Conservation (phyloP, 2,797 vertebrate species). For the Pachyuromys duprasi region DNA sequence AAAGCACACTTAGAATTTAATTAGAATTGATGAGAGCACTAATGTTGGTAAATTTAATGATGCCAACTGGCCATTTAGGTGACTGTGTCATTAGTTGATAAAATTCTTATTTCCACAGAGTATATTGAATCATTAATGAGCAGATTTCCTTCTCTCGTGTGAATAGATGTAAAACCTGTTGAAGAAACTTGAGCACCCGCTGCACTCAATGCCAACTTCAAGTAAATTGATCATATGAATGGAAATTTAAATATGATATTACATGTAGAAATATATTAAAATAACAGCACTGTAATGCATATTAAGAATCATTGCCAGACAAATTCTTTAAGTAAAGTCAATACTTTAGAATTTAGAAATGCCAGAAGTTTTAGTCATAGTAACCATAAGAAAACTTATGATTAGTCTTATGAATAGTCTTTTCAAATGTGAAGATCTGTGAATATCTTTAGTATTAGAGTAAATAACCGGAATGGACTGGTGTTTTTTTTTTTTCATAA, state of each 20-base stretch:
- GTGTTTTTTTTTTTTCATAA: background rate
- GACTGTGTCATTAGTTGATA: constrained; percentile 67
- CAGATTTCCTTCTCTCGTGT: constrained; percentile 12
- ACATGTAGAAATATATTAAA: background rate
- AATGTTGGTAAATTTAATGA: constrained; percentile 70
- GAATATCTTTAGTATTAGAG: background rate
- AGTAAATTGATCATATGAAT: background rate
- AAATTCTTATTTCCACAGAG: constrained; percentile 63
- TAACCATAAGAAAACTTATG: background rate
- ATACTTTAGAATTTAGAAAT: background rate
- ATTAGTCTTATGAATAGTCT: background rate
- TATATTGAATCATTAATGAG: constrained; percentile 43
- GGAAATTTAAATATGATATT: background rate
- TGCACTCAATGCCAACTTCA: background rate
- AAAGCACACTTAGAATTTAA: constrained; percentile 68
- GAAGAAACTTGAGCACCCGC: background rate
- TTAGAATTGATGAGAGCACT: constrained; percentile 66
- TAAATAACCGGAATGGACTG: background rate
- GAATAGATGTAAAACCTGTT: constrained; percentile 36
- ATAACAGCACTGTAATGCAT: background rate
- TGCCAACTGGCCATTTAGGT: constrained; percentile 63
- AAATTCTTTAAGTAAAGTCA: background rate
- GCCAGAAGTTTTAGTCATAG: background rate
- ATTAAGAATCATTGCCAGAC: background rate
- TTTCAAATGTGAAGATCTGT: background rate